Base-by-base conservation (phyloP, 2,113 vertebrate species). In the Tringa solitaria region DNA sequence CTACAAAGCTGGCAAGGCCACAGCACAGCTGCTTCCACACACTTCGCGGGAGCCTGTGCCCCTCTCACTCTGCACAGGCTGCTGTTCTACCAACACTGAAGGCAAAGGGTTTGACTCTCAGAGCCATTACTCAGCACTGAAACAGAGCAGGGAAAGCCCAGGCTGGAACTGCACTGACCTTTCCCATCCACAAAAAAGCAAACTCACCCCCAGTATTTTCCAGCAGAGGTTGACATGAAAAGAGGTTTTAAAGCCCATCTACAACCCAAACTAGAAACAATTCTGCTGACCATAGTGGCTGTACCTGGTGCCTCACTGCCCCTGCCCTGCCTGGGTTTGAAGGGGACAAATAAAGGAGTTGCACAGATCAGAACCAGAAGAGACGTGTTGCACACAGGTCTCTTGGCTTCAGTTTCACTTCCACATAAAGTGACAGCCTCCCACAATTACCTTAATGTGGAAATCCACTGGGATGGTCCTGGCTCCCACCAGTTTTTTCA, bases 381-480 rank as follows among this genome's bases (percentile, higher is more conserved):
- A 82, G 53, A 78, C 1, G 1, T 4, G 33, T 0, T 65, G 67
- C 59, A 4, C 15, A 43, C 26, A 21, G 9, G 33, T 39, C 23
- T 84, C 57, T 75, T 26, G 14, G 41, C 59, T 93, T 89, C 5
- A 3, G 57, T n/a, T 93, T 87, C 51, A 41, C 61, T 61, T 33
- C 16, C 84, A 37, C 12, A 9, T 32, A 65, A 80, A 69, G 70
- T 6, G 4, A 63, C 56, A 75, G n/a, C 12, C 30, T 78, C 56
- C 41, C 54, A 75, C 12, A 9, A 39, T 96, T 98, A 99, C 99
- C 99, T 99, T 99, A 45, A 99, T 93, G 69, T 99, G 99, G 94
- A 99, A 99, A 81, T 99, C 99, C 69, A 99, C 99, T 15, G 99
- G 99, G 39, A 99, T 97, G 12, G 99, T 99, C 90, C 97, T 97